Percentiles rank a stretch among this genome's conserved stretches.
phyloP scores from a whole-genome alignment of 2,113 vertebrate genomes.

The Hoplias malabaricus region DNA sequence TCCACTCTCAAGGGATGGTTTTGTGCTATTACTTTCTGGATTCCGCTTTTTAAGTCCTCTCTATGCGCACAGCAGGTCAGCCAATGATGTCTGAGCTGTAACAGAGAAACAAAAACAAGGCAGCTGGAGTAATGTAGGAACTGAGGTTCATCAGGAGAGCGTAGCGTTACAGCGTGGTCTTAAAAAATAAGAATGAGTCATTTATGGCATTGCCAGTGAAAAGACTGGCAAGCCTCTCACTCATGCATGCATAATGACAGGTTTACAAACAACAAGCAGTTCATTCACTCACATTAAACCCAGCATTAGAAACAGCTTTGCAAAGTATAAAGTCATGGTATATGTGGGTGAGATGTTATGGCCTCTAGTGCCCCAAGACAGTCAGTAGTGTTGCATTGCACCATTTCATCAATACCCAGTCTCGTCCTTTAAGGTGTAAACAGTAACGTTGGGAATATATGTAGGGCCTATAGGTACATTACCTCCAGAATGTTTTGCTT shows the following conservation, averaged over 20 bases:
- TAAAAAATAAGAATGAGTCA: constrained; percentile 6
- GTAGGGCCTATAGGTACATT: constrained; percentile 6
- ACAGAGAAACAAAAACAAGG: constrained; percentile 7
- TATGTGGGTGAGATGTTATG: constrained; percentile 39
- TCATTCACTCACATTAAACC: not conserved
- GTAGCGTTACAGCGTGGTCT: not conserved
- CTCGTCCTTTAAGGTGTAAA: constrained; percentile 46
- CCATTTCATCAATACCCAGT: constrained; percentile 62
- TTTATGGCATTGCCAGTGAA: constrained; percentile 8
- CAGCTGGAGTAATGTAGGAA: not conserved
- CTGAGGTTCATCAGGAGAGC: not conserved
- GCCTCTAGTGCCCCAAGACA: constrained; percentile 45
- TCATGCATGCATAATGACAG: constrained; percentile 21
- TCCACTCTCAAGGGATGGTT: too few species aligned
- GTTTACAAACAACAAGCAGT: constrained; percentile 33
- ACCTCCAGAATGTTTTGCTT: constrained; percentile 13
- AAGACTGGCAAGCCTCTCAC: constrained; percentile 18
- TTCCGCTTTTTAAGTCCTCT: not conserved
- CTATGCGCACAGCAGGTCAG: not conserved
- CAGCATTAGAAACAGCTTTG: not conserved
- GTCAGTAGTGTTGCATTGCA: constrained; percentile 70
- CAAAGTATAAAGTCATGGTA: not conserved
- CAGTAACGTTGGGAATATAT: constrained; percentile 27
- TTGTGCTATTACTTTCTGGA: too few species aligned
- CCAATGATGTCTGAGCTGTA: not conserved